These are phyloP conservation scores for Mystacides longicornis DNA, from an alignment of 2,888 invertebrate genomes.

Conservation along the genomic window DNA sequence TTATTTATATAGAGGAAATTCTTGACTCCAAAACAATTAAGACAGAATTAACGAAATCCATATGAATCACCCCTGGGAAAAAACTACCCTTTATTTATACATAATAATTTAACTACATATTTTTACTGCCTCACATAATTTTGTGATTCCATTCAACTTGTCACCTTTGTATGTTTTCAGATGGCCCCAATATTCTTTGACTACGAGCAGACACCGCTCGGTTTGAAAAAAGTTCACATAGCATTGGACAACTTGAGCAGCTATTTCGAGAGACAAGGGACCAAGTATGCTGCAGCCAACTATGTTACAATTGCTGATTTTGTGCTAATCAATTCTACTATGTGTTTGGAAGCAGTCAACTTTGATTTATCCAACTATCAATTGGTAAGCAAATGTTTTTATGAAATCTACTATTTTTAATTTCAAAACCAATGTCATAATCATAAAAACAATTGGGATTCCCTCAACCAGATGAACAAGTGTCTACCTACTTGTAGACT, in stretches of 20 bases:
- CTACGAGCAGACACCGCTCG: conserved; percentile 59
- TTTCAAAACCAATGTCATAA: no score
- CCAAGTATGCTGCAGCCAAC: conserved; percentile 59
- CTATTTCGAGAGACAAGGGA: conserved; percentile 53
- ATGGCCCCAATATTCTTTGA: conserved; percentile 73
- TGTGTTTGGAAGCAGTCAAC: conserved; percentile 64
- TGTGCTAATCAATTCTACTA: conserved; percentile 60
- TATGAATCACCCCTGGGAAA: no score
- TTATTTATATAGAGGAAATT: no score
- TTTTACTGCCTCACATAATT: no score
- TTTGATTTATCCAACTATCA: conserved; percentile 57
- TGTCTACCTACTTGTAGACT: no score
- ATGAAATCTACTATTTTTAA: neutral
- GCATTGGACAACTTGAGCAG: conserved; percentile 60
- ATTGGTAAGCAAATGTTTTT: conserved; percentile 32
- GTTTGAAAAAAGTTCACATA: conserved; percentile 61
- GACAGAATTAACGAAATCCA: no score
- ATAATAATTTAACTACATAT: no score
- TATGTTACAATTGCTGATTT: conserved; percentile 70
- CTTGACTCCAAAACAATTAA: no score
- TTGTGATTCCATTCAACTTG: no score
- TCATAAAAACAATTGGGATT: no score
- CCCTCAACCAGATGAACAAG: no score
- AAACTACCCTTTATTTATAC: neutral
- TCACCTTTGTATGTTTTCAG: conserved; percentile 36